Evolutionary conservation across 2,888 invertebrate genomes (phyloP).

Genomic region (Nebria salina): DNA sequence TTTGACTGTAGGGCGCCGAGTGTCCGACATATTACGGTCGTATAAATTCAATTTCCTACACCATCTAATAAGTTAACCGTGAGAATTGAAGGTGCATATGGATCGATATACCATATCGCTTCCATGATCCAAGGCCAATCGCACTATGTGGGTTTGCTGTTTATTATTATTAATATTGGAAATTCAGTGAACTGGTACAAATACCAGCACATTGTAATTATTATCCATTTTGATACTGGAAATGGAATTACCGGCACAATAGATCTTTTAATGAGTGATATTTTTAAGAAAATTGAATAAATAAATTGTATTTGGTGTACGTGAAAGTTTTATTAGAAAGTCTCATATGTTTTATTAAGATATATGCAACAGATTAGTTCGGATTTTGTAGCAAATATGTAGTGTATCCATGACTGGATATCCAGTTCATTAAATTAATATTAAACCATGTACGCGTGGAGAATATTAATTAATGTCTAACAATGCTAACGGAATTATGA

Average conservation of each 20-base stretch:
- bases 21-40: conserved; percentile 8
- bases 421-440: conserved; percentile 18
- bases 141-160: background rate
- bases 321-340: background rate
- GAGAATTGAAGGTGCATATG: conserved; percentile 14
- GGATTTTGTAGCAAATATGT: background rate
- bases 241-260: background rate
- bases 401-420: background rate
- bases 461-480: conserved; percentile 18
- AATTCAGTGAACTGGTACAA: background rate
- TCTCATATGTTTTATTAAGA: background rate
- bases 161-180: background rate
- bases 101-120: conserved; percentile 5
- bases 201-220: background rate
- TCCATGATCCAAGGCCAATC: conserved; percentile 8
- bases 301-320: background rate
- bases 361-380: background rate
- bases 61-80: conserved; percentile 19
- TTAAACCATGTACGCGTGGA: conserved; percentile 13
- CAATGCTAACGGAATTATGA: conserved; percentile 34
- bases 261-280: background rate
- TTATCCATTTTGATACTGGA: background rate
- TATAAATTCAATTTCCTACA: conserved; percentile 16
- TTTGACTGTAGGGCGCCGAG: conserved; percentile 5
- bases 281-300: too few relatives aligned